Evolutionary conservation across 2,113 vertebrate genomes (phyloP), one percentile per base, ranked within the genome.

Genomic region (Siniperca knerii): DNA sequence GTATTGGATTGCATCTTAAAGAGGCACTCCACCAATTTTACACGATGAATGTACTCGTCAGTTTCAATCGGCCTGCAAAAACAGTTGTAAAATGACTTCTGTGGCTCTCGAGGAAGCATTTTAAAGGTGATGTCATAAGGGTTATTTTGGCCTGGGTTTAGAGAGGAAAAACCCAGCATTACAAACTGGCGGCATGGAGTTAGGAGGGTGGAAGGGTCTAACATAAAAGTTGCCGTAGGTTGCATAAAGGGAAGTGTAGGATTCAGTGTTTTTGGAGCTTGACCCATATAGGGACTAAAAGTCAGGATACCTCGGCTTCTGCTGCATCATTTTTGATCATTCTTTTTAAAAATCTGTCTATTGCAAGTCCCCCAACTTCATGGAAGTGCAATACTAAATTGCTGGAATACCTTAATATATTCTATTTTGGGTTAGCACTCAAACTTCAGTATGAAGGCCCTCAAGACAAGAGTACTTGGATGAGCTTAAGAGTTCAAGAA

Each of bases 401-500:
- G 3, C 64, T 52, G 21, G 23, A 42, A 29, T 61, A 1, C 6
- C 48, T 66, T 76, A 54, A 67, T 73, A 60, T 23, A 54, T 37
- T 21, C 15, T n/a, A 57, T 50, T 61, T 35, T n/a, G 55, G 54
- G 37, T 55, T 42, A 23, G 64, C 15, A 25, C 84, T 83, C 21
- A 4, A 75, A 65, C 37, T 35, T 67, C n/a, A 64, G n/a, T 20
- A 23, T 16, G n/a, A 33, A 70, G 54, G 23, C 68, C 54, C 72
- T 74, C 11, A 44, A 86, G 18, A 64, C 29, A 84, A 90, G 82
- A 65, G 82, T 75, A 23, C 75, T 88, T 73, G 11, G 82, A 81
- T 23, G 48, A 87, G 68, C 76, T 88, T 42, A 46, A 86, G 42
- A 73, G 46, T 66, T 75, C 12, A 74, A 79, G 29, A 73, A 58